Conservation (phyloP, 2,888 invertebrate species). For the Aphodius granarius region DNA sequence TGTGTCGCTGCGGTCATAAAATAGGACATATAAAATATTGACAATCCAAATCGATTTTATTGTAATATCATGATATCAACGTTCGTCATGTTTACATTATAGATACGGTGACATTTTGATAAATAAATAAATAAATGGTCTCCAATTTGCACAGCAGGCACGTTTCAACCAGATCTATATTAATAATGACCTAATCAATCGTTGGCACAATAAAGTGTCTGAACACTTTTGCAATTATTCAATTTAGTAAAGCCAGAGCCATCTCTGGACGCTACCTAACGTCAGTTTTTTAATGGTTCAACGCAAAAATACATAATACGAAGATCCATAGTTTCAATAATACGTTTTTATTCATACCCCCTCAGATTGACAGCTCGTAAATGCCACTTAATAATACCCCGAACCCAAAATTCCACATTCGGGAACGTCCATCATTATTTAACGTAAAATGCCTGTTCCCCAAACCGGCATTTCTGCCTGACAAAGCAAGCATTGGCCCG, state of each 20-base stretch:
- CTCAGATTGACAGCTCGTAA: background rate
- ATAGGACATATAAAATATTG: background rate
- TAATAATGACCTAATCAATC: background rate
- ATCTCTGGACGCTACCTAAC: no score
- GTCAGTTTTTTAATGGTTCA: no score
- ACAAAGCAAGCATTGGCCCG: background rate
- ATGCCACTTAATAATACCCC: background rate
- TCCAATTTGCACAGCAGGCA: background rate
- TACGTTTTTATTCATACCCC: background rate
- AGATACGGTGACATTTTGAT: background rate
- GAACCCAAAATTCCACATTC: background rate
- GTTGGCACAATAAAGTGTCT: no score
- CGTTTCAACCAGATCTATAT: background rate
- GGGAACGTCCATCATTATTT: background rate
- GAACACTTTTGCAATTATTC: no score
- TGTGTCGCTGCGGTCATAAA: background rate
- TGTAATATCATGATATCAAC: background rate
- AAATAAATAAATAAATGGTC: background rate
- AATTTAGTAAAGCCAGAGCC: background rate
- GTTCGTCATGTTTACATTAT: background rate
- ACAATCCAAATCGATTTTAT: background rate
- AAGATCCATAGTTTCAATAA: background rate
- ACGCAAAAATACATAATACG: background rate
- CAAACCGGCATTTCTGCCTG: background rate
- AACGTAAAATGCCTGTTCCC: background rate